A percentile compares a stretch with the other conserved stretches of the same genome.
These are phyloP conservation scores for Ephydatia muelleri DNA, from an alignment of 37 sponge, comb jelly and placozoan genomes.

Conservation along the genomic window DNA sequence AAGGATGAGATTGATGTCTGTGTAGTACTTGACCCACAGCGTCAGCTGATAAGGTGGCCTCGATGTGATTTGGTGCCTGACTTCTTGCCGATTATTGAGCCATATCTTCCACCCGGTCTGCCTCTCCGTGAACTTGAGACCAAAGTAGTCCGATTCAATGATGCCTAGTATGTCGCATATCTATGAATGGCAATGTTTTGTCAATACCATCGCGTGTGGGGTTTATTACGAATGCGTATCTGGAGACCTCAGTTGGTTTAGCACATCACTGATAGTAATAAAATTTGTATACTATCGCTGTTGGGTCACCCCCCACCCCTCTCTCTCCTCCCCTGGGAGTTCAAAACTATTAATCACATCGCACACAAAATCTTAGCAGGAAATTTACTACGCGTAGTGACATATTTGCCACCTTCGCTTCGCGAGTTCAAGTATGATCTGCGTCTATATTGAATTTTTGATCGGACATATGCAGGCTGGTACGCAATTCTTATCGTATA, in stretches of 20 bases:
- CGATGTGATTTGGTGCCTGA: constrained; percentile 54
- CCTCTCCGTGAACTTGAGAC: constrained; percentile 35
- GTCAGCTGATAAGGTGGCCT: constrained; percentile 56
- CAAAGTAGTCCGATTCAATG: constrained; percentile 84
- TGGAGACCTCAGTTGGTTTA: neutral
- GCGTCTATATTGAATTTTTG: too few species aligned
- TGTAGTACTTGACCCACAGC: constrained; percentile 72
- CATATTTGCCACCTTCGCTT: too few species aligned
- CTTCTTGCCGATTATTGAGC: constrained; percentile 60
- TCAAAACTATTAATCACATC: constrained; percentile 4
- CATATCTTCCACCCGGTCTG: constrained; percentile 42
- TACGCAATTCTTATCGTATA: neutral
- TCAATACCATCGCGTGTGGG: constrained; percentile 13
- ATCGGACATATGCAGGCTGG: neutral
- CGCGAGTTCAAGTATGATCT: too few species aligned
- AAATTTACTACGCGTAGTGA: too few species aligned
- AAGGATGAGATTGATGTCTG: constrained; percentile 48
- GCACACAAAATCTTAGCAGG: too few species aligned
- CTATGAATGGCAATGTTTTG: constrained; percentile 18
- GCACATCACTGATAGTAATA: too few species aligned
- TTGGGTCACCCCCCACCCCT: neutral
- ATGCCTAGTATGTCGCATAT: constrained; percentile 74
- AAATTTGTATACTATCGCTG: neutral
- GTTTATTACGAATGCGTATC: neutral
- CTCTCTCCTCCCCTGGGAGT: neutral